Evolutionary conservation across 2,113 vertebrate species (phyloP).

Genomic region (Pao palembangensis): DNA sequence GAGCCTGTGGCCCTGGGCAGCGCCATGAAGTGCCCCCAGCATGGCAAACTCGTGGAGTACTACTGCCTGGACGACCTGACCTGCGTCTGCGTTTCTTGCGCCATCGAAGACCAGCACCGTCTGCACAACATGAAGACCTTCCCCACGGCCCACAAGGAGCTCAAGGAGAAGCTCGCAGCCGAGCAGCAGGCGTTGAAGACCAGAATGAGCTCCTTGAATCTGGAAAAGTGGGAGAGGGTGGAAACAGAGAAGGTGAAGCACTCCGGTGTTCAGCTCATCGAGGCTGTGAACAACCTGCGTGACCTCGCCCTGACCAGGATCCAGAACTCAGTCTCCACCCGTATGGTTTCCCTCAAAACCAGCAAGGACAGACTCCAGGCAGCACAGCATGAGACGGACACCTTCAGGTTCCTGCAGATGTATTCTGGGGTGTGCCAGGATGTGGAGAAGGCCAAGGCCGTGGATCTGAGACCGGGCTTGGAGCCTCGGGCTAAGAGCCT

Average conservation of each 20-base stretch:
- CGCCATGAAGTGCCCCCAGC: slow-evolving; percentile 59
- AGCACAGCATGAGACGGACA: slow-evolving; percentile 47
- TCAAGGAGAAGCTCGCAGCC: slow-evolving; percentile 41
- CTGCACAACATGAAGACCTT: slow-evolving; percentile 68
- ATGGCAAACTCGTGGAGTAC: slow-evolving; percentile 68
- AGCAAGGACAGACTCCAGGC: slow-evolving; percentile 45
- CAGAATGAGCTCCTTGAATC: slow-evolving; percentile 23
- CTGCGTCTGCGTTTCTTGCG: slow-evolving; percentile 62
- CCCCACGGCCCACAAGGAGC: slow-evolving; percentile 57
- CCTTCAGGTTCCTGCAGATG: slow-evolving; percentile 62
- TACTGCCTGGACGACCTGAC: slow-evolving; percentile 63
- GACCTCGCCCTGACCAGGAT: slow-evolving; percentile 44
- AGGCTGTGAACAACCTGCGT: slow-evolving; percentile 39
- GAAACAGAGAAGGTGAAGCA: slow-evolving; percentile 32
- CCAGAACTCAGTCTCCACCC: slow-evolving; percentile 56
- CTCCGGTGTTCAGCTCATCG: slow-evolving; percentile 40
- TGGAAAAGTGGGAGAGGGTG: slow-evolving; percentile 53
- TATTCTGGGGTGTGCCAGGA: slow-evolving; percentile 51
- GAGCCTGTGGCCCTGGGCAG: slow-evolving; percentile 35
- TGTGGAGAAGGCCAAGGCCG: slow-evolving; percentile 50
- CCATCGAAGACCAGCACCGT: slow-evolving; percentile 50
- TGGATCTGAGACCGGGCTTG: slow-evolving; percentile 45
- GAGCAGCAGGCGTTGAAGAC: slow-evolving; percentile 30
- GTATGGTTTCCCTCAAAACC: slow-evolving; percentile 42
- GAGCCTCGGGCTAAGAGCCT: slow-evolving; percentile 25